phyloP scores from a whole-genome alignment of 2,888 invertebrate species.

The Pseudococcus jackbeardsleyi region DNA sequence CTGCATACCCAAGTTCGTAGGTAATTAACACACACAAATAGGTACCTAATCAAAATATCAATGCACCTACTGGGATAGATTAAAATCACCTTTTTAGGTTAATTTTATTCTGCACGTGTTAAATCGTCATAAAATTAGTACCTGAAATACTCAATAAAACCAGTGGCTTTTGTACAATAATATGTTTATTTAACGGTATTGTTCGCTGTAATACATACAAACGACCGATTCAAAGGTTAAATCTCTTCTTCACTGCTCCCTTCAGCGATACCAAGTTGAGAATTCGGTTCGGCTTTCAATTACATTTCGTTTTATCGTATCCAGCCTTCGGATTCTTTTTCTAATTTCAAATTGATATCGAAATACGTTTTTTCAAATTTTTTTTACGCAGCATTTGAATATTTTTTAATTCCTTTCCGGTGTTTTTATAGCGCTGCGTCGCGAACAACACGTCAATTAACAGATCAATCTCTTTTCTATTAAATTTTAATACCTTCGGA shows the following conservation, averaged over 20 bases:
- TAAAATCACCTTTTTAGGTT: slow-evolving; percentile 14
- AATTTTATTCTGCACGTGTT: not conserved
- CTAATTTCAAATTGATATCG: slow-evolving; percentile 37
- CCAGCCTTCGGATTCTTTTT: not conserved
- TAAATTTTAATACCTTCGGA: slow-evolving; percentile 54
- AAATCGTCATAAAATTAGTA: slow-evolving; percentile 32
- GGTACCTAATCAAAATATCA: not conserved
- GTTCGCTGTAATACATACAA: slow-evolving; percentile 49
- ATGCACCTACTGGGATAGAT: not conserved
- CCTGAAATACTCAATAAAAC: slow-evolving; percentile 13
- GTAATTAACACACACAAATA: not conserved
- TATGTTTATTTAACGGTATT: slow-evolving; percentile 23
- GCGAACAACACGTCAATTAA: slow-evolving; percentile 37
- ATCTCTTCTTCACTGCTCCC: not conserved
- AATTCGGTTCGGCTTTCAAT: slow-evolving; percentile 41
- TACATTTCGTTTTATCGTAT: slow-evolving; percentile 43
- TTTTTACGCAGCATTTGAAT: not conserved
- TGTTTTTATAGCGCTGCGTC: not conserved
- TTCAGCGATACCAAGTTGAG: not conserved
- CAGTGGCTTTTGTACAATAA: not conserved
- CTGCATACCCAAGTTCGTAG: not conserved
- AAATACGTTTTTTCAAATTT: not conserved
- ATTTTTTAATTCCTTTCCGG: slow-evolving; percentile 11
- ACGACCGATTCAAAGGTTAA: slow-evolving; percentile 49
- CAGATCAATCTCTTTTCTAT: slow-evolving; percentile 58